These are phyloP conservation scores for Pentalonia nigronervosa DNA, from an alignment of 1,140 invertebrate species.

Conservation along the genomic window DNA sequence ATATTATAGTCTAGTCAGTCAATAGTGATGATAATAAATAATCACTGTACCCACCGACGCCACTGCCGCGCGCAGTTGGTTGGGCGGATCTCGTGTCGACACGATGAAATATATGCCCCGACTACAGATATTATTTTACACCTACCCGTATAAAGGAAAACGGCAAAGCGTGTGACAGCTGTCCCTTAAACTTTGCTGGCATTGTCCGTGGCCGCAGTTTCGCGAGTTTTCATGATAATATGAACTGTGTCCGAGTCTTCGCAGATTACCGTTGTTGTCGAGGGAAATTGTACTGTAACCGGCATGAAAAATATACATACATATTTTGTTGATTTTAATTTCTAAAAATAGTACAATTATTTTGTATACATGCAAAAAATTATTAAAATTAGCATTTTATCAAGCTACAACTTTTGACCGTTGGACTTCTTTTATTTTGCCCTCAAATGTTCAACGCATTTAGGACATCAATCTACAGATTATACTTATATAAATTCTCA, in stretches of 20 bases:
- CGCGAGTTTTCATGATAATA: too few relatives aligned
- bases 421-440: too few relatives aligned
- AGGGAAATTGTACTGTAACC: too few relatives aligned
- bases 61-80: not conserved
- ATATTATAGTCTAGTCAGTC: not conserved
- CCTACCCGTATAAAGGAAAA: not conserved
- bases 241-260: not conserved
- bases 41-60: not conserved
- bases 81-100: not conserved
- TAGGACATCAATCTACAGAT: too few relatives aligned
- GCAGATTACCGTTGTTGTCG: not conserved
- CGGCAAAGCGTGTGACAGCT: not conserved
- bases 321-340: too few relatives aligned
- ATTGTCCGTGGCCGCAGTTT: not conserved
- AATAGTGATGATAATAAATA: conserved; percentile 17
- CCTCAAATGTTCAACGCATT: too few relatives aligned
- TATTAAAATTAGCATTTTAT: too few relatives aligned
- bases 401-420: too few relatives aligned
- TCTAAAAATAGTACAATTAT: too few relatives aligned
- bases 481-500: too few relatives aligned
- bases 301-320: too few relatives aligned
- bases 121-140: not conserved
- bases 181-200: conserved; percentile 13
- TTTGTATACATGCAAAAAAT: too few relatives aligned
- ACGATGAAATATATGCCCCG: conserved; percentile 6